phyloP scores from a whole-genome alignment of 2,888 invertebrate species.

The Agrochola circellaris region DNA sequence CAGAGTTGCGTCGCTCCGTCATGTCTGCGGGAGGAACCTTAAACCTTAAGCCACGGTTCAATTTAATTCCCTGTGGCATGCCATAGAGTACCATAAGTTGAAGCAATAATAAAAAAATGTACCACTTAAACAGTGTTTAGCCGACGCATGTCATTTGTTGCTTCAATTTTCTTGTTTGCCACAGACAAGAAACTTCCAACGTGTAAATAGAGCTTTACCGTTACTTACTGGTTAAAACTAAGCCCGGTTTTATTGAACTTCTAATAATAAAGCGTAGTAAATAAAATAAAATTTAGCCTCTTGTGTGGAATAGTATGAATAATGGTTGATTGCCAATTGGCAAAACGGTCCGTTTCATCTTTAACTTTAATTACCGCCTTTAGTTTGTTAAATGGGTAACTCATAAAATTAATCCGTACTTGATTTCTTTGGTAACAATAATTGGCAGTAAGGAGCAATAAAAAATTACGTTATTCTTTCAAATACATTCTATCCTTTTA shows the following conservation, averaged over 20 bases:
- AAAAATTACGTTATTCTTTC: not conserved
- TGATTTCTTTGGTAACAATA: not conserved
- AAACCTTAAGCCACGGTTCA: not conserved
- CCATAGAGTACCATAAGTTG: not conserved
- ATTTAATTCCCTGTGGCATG: not conserved
- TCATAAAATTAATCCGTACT: slow-evolving; percentile 15
- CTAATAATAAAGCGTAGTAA: not conserved
- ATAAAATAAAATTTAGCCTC: slow-evolving; percentile 2
- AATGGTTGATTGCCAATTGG: slow-evolving; percentile 8
- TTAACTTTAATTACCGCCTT: slow-evolving; percentile 6
- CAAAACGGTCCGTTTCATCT: slow-evolving; percentile 6
- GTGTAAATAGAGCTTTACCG: not conserved
- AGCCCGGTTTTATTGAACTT: not conserved
- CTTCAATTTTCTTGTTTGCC: not conserved
- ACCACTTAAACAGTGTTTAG: not conserved
- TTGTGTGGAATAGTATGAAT: no score
- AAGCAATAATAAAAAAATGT: not conserved
- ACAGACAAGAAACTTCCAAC: not conserved
- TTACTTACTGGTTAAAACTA: not conserved
- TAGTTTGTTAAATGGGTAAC: not conserved
- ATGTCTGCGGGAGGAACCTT: no score
- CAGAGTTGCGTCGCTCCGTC: no score
- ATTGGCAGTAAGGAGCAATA: not conserved
- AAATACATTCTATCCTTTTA: not conserved
- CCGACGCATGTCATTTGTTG: not conserved